Conservation (phyloP, 2,113 vertebrate genomes). For the Tretioscincus oriximinensis region DNA sequence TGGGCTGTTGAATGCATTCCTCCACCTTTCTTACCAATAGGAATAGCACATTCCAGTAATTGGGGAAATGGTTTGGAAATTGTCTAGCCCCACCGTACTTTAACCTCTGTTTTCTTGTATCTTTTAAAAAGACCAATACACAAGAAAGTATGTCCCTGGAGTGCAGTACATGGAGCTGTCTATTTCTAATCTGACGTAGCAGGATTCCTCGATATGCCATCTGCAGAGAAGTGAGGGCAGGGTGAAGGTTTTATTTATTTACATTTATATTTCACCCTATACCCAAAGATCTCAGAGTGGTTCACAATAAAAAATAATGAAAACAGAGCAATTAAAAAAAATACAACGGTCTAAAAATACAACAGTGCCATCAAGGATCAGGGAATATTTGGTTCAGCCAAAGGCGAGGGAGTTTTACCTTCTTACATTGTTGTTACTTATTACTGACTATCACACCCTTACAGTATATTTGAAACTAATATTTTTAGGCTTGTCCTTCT, state of each 20-base stretch:
- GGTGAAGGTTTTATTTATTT: too few species aligned
- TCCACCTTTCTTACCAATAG: slow-evolving; percentile 22
- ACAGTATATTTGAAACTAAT: slow-evolving; percentile 5
- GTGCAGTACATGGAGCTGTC: not conserved
- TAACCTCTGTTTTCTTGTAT: slow-evolving; percentile 59
- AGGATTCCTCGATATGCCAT: too few species aligned
- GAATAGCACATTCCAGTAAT: slow-evolving; percentile 3
- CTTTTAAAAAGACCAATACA: slow-evolving; percentile 62
- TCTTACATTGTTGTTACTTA: not conserved
- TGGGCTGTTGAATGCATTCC: slow-evolving; percentile 19
- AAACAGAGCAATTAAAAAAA: too few species aligned
- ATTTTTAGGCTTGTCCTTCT: not conserved
- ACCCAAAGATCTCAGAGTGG: too few species aligned
- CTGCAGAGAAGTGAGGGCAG: too few species aligned
- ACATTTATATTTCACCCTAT: too few species aligned
- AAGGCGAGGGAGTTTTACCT: too few species aligned
- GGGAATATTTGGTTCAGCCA: too few species aligned
- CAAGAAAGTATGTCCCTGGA: slow-evolving; percentile 61
- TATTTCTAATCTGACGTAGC: too few species aligned
- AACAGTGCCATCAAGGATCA: too few species aligned
- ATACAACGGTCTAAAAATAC: too few species aligned
- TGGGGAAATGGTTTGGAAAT: slow-evolving; percentile 40
- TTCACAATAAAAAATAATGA: too few species aligned
- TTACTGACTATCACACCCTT: not conserved
- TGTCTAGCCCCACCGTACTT: slow-evolving; percentile 46